phyloP scores from a whole-genome alignment of 64 coral and sea anemone species.

The Montipora sp. region DNA sequence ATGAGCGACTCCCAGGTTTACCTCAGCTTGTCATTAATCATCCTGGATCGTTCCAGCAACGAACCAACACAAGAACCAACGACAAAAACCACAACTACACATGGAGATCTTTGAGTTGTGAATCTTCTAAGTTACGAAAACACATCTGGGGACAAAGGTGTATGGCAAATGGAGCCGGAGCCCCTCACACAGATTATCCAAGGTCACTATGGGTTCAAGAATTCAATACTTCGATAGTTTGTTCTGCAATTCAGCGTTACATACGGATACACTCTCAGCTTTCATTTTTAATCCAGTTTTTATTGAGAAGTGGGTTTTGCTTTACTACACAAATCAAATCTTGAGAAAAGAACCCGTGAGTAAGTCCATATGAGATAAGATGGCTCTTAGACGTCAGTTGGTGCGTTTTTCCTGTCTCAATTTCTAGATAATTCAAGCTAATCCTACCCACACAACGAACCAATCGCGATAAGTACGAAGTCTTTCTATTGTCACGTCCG shows the following conservation, averaged over 20 bases:
- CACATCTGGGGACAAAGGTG: background rate
- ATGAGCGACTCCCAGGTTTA: constrained; percentile 1
- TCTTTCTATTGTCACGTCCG: constrained; percentile 7
- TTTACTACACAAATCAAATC: background rate
- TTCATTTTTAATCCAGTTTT: constrained; percentile 26
- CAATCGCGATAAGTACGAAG: constrained; percentile 17
- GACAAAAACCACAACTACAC: background rate
- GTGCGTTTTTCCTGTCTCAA: constrained; percentile 48
- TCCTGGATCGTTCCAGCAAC: background rate
- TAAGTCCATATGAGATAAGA: constrained; percentile 24
- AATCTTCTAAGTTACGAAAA: background rate
- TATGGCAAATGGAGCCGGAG: background rate
- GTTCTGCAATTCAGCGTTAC: constrained; percentile 18
- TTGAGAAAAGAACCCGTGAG: background rate
- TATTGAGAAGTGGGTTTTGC: background rate
- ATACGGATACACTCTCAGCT: constrained; percentile 8
- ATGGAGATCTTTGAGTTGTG: background rate
- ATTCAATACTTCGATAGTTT: constrained; percentile 29
- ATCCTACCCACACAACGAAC: constrained; percentile 31
- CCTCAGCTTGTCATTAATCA: background rate
- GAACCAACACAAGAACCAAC: background rate
- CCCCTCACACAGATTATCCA: background rate
- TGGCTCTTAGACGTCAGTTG: constrained; percentile 8
- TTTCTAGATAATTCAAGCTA: constrained; percentile 21
- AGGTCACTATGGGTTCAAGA: constrained; percentile 29